Percentiles rank a stretch among this genome's conserved stretches.
phyloP scores from a whole-genome alignment of 2,797 vertebrate genomes.

The Pseudochirops corinnae region DNA sequence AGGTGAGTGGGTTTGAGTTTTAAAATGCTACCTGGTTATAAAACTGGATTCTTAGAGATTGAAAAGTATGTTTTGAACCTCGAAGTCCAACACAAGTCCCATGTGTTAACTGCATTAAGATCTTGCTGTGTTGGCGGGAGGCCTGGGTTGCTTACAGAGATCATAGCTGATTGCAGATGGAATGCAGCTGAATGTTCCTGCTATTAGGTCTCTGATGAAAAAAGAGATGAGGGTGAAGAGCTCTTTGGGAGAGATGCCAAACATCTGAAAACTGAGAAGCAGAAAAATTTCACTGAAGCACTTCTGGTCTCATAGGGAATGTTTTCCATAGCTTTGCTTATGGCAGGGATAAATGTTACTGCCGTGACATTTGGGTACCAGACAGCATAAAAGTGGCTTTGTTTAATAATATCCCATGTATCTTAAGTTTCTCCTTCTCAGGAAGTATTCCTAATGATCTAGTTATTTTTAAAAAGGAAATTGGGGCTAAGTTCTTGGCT shows the following conservation, averaged over 20 bases:
- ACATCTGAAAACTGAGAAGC: slow-evolving; percentile 40
- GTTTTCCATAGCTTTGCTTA: slow-evolving; percentile 31
- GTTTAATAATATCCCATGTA: slow-evolving; percentile 43
- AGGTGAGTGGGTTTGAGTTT: slow-evolving; percentile 24
- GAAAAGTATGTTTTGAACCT: slow-evolving; percentile 40
- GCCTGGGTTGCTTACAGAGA: slow-evolving; percentile 53
- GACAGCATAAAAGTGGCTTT: slow-evolving; percentile 48
- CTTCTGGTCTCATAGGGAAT: slow-evolving; percentile 47
- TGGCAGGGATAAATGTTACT: slow-evolving; percentile 52
- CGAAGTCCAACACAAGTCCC: slow-evolving; percentile 55
- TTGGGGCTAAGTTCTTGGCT: slow-evolving; percentile 15
- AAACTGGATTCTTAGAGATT: slow-evolving; percentile 10
- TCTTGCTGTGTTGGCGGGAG: slow-evolving; percentile 70
- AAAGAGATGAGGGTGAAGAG: slow-evolving; percentile 28
- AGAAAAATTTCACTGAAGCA: slow-evolving; percentile 32
- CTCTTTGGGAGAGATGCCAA: slow-evolving; percentile 41
- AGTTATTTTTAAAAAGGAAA: slow-evolving; percentile 50
- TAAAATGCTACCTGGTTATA: slow-evolving; percentile 35
- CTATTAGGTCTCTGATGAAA: slow-evolving; percentile 50
- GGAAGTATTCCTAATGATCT: slow-evolving; percentile 51
- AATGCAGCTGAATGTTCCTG: slow-evolving; percentile 62
- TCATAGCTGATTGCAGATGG: slow-evolving; percentile 69
- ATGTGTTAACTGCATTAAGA: slow-evolving; percentile 62
- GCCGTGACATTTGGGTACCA: slow-evolving; percentile 58
- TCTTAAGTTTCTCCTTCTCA: slow-evolving; percentile 42